Evolutionary conservation across 2,888 invertebrate species (phyloP).

Genomic region (Morinoia aosen): DNA sequence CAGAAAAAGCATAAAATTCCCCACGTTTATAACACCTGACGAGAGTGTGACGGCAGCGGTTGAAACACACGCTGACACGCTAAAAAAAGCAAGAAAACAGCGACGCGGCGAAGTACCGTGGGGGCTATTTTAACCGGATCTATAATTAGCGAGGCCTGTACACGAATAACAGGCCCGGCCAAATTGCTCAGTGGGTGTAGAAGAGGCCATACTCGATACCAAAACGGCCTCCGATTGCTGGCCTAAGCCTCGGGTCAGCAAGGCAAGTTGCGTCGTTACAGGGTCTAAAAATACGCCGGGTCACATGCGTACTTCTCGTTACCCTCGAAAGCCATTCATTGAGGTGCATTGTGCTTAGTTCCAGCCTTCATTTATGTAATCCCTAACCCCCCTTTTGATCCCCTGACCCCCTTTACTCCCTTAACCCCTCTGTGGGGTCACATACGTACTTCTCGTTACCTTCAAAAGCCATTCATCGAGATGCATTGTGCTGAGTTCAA

Average conservation of each 20-base stretch:
- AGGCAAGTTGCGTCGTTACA: neutral
- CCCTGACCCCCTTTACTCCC: neutral
- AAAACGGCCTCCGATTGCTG: neutral
- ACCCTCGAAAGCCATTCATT: neutral
- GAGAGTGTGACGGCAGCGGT: no score
- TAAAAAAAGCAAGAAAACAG: no score
- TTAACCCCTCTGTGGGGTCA: neutral
- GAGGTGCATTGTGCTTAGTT: neutral
- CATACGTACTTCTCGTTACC: neutral
- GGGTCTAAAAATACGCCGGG: neutral
- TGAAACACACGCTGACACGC: no score
- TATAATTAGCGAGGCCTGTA: neutral
- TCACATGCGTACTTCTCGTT: neutral
- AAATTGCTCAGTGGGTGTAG: neutral
- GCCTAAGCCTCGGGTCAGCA: neutral
- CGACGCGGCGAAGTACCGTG: no score
- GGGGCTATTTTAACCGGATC: neutral
- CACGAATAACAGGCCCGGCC: neutral
- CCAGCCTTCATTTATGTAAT: neutral
- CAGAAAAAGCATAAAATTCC: no score
- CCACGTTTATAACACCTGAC: no score
- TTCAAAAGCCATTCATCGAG: neutral
- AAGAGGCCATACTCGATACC: neutral
- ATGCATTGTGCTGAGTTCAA: neutral
- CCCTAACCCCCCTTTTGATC: neutral